Evolutionary conservation across 2,113 vertebrate species (phyloP), one percentile per base, ranked within the genome.

Genomic region (Colossoma macropomum): DNA sequence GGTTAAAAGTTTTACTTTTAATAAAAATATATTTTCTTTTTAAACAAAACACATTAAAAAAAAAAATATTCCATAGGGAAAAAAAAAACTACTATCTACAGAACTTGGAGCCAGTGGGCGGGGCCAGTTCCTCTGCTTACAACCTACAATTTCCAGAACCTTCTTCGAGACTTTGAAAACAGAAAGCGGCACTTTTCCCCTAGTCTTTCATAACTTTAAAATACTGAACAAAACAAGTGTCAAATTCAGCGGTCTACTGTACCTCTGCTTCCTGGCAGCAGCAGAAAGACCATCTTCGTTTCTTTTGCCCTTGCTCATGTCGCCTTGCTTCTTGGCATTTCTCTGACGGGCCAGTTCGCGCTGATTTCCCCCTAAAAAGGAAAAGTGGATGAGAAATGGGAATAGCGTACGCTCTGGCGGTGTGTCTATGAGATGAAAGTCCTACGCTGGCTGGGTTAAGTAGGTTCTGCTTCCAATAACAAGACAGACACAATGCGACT

Each of bases 271-370:
- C 84, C 95, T 91, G 80, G 95, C 95, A 52, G 95, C 95, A 80
- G 95, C 93, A 48, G 95, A 96, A 79, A 96, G 91, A 85, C 95
- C 95, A 87, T 96, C 95, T 60, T 95, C 95, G 41, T 90, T 90
- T 80, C 94, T 94, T 86, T 95, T 96, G 70, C 92, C 92, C 85
- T 95, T 96, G 87, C 83, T 86, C 52, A 89, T 84, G 60, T 95
- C 95, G 69, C 71, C 91, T 77, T 91, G 91, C 91, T 96, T 96
- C 88, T 96, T 96, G 89, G 95, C 93, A 71, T 96, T 95, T 90
- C 95, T 96, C 90, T 94, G 94, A 87, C 95, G 93, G 75, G 95
- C 95, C 85, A 96, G 94, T 89, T 96, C 95, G 81, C 95, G 95
- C 90, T 96, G 95, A 90, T 96, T 95, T 91, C 95, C 95, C 91